These are phyloP conservation scores for Deroplatys truncata DNA, from an alignment of 2,888 invertebrate genomes.

Conservation along the genomic window DNA sequence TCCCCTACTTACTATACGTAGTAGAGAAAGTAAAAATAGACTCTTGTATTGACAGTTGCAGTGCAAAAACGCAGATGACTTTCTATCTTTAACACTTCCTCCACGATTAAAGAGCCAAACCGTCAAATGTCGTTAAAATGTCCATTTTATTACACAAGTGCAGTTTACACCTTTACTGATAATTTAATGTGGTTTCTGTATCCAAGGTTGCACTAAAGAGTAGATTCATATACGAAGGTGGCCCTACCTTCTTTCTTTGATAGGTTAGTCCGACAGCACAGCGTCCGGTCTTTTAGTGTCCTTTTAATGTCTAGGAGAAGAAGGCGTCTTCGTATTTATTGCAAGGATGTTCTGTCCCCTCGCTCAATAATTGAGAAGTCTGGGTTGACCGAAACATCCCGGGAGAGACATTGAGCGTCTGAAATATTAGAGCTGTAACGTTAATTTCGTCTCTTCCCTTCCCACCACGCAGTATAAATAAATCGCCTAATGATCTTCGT, in stretches of 20 bases:
- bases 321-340: background rate
- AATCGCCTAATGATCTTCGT: conserved; percentile 19
- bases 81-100: too few relatives aligned
- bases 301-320: background rate
- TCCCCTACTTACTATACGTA: too few relatives aligned
- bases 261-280: background rate
- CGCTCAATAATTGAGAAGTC: conserved; percentile 21
- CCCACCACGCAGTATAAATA: background rate
- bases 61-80: too few relatives aligned
- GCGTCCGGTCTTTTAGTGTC: background rate
- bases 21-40: too few relatives aligned
- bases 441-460: background rate
- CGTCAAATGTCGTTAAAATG: too few relatives aligned
- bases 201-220: background rate
- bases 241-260: background rate
- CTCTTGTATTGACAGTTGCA: too few relatives aligned
- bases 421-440: conserved; percentile 18
- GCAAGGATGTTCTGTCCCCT: background rate
- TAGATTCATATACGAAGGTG: background rate
- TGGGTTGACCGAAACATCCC: conserved; percentile 15
- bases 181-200: background rate
- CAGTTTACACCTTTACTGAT: background rate
- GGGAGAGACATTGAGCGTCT: conserved; percentile 8
- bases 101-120: too few relatives aligned
- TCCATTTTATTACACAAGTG: too few relatives aligned